A percentile compares a stretch with the other conserved stretches of the same genome.
phyloP scores from a whole-genome alignment of 2,888 invertebrate genomes.

The Amiota mariae region DNA sequence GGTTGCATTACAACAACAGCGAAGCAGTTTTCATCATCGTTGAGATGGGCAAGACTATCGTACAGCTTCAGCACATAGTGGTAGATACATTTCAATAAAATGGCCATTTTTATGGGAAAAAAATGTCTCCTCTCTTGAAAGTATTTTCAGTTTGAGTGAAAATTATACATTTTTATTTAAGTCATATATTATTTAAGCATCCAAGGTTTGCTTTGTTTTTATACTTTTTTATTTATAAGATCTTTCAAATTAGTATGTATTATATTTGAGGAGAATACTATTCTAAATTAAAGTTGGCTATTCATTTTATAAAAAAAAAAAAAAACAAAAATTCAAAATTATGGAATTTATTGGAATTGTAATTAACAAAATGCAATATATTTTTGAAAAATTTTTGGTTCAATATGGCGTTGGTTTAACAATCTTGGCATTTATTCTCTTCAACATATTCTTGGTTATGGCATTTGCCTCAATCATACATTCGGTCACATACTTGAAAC shows the following conservation, averaged over 20 bases:
- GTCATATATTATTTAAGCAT: not conserved
- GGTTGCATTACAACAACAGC: no score
- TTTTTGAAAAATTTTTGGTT: not conserved
- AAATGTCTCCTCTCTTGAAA: not conserved
- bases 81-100: conserved; percentile 48
- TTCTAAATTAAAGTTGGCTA: not conserved
- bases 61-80: conserved; percentile 45
- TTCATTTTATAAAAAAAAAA: not conserved
- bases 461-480: not conserved
- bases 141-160: not conserved
- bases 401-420: not conserved
- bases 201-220: not conserved
- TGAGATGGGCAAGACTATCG: conserved; percentile 42
- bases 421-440: not conserved
- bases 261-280: not conserved
- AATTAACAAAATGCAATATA: not conserved
- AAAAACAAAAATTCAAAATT: not conserved
- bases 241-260: no score
- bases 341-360: not conserved
- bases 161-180: no score
- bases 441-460: not conserved
- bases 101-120: conserved; percentile 39
- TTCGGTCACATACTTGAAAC: not conserved
- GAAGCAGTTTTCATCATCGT: conserved; percentile 36
- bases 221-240: not conserved